Percentiles rank a stretch among this genome's conserved stretches.
These are phyloP conservation scores for Kryptolebias ocellatus DNA, from an alignment of 2,797 vertebrate genomes.

Conservation along the genomic window DNA sequence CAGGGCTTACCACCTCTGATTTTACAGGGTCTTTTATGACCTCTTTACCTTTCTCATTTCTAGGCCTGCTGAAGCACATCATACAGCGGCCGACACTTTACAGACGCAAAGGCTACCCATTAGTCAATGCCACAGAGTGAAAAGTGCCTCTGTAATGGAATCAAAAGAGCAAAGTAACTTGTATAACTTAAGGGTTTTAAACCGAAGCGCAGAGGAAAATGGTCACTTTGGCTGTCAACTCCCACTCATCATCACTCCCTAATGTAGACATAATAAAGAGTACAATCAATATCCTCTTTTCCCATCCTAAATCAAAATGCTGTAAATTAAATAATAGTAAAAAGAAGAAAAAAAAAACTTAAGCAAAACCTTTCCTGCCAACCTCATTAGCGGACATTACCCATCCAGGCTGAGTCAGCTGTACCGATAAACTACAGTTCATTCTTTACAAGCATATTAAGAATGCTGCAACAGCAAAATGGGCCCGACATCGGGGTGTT, in stretches of 20 bases:
- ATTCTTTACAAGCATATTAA: constrained; percentile 23
- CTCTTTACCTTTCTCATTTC: constrained; percentile 67
- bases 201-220: constrained; percentile 23
- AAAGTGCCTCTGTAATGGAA: constrained; percentile 62
- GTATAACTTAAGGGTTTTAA: constrained; percentile 35
- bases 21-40: constrained; percentile 44
- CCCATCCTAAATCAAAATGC: constrained; percentile 19
- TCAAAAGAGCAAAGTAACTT: constrained; percentile 48
- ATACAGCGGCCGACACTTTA: constrained; percentile 41
- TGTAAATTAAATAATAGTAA: constrained; percentile 19
- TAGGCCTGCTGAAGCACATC: constrained; percentile 65
- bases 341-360: not conserved
- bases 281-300: constrained; percentile 15
- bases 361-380: constrained; percentile 9
- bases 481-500: constrained; percentile 13
- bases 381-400: constrained; percentile 49
- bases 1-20: constrained; percentile 36
- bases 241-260: constrained; percentile 21
- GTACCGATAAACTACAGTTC: constrained; percentile 28
- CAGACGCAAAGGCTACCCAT: constrained; percentile 65
- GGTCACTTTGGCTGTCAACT: constrained; percentile 13
- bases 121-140: constrained; percentile 67
- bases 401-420: constrained; percentile 51
- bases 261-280: constrained; percentile 39
- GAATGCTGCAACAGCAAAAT: constrained; percentile 12